Conservation (phyloP, 2,888 invertebrate species). For the Polylopha cassiicola region DNA sequence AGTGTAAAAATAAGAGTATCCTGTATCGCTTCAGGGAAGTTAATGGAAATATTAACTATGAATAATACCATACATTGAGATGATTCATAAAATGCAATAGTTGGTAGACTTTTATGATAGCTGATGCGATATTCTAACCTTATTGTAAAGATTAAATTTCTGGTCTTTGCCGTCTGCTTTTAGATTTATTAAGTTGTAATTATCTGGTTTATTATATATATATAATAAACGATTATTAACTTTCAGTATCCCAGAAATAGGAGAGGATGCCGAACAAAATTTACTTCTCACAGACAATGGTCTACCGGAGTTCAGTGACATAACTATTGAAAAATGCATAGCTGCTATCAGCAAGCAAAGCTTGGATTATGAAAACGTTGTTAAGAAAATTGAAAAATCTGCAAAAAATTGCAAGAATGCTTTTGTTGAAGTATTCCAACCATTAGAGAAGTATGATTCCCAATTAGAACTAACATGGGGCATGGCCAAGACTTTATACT, state of each 20-base stretch:
- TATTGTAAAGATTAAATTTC: background rate
- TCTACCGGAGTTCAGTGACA: constrained; percentile 87
- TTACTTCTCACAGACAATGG: constrained; percentile 84
- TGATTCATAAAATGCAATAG: too few relatives aligned
- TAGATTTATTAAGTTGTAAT: background rate
- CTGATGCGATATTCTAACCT: constrained; percentile 9
- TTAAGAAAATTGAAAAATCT: constrained; percentile 81
- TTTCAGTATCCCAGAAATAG: constrained; percentile 87
- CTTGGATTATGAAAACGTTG: constrained; percentile 86
- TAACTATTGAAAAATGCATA: constrained; percentile 90
- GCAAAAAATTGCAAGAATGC: constrained; percentile 73
- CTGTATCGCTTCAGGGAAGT: too few relatives aligned
- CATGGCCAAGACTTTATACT: constrained; percentile 88
- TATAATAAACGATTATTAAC: constrained; percentile 21
- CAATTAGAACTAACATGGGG: constrained; percentile 92
- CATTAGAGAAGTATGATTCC: constrained; percentile 83
- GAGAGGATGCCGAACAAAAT: constrained; percentile 88
- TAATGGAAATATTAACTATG: too few relatives aligned
- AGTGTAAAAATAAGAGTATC: constrained; percentile 1
- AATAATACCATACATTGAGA: too few relatives aligned
- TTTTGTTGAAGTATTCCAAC: constrained; percentile 83
- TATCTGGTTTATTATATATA: constrained; percentile 19
- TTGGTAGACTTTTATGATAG: too few relatives aligned
- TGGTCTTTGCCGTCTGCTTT: background rate
- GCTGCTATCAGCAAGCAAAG: constrained; percentile 90